Conservation (phyloP, 2,113 vertebrate species). For the Prolemur simus region DNA sequence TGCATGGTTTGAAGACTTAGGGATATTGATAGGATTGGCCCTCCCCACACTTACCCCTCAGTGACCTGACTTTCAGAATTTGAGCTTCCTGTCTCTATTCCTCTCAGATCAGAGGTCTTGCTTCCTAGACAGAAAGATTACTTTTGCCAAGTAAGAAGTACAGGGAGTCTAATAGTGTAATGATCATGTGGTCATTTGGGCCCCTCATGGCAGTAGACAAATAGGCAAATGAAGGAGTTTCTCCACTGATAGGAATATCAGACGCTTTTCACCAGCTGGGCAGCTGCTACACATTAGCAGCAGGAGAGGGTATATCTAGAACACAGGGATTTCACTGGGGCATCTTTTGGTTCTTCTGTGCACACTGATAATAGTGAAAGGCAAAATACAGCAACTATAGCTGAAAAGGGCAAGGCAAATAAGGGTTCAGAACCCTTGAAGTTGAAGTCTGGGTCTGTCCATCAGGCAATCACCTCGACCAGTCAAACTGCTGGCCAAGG, state of each 20-base stretch:
- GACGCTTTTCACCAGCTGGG: background rate
- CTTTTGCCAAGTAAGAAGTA: background rate
- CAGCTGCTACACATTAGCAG: background rate
- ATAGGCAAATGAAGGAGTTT: background rate
- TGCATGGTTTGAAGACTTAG: background rate
- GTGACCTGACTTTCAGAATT: background rate
- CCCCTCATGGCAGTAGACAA: background rate
- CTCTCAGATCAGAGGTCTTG: background rate
- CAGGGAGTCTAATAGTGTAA: background rate
- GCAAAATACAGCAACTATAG: background rate
- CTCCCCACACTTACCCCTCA: background rate
- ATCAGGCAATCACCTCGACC: background rate
- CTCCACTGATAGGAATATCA: background rate
- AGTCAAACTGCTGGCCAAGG: background rate
- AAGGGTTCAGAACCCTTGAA: background rate
- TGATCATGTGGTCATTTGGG: background rate
- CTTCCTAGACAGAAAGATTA: background rate
- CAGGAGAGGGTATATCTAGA: background rate
- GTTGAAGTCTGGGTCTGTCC: background rate
- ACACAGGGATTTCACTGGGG: background rate
- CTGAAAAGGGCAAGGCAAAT: background rate
- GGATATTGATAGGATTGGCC: background rate
- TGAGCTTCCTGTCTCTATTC: background rate
- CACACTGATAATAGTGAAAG: background rate
- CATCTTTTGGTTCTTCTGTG: background rate